Conservation (phyloP, 2,888 invertebrate species). For the Lithophane ornitopus region DNA sequence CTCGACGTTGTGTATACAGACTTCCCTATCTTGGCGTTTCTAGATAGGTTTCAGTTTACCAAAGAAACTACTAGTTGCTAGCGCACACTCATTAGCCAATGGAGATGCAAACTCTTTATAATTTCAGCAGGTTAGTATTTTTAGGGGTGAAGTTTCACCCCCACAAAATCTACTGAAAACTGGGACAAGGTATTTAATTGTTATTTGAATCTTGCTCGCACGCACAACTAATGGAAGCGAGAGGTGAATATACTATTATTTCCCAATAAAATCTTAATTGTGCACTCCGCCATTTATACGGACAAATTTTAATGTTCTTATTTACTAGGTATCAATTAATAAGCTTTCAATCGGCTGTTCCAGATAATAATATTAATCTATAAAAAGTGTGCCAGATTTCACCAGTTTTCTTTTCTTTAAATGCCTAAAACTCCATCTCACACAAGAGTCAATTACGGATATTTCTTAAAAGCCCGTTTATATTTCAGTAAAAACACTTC, state of each 20-base stretch:
- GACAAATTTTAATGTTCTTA: not conserved
- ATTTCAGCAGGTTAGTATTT: not conserved
- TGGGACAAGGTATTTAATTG: not conserved
- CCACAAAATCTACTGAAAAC: not conserved
- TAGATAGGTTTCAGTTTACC: conserved; percentile 13
- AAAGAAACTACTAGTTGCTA: conserved; percentile 8
- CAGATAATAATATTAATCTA: not conserved
- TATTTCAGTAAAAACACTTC: conserved; percentile 44
- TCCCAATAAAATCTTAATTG: not conserved
- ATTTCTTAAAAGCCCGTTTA: conserved; percentile 27
- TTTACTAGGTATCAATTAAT: not conserved
- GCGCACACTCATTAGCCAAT: conserved; percentile 1
- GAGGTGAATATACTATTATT: not conserved
- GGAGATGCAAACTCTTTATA: not conserved
- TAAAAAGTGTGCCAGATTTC: not conserved
- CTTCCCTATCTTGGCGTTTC: conserved; percentile 26
- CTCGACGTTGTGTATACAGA: conserved; percentile 21
- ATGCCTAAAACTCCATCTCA: conserved; percentile 3
- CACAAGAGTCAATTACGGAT: conserved; percentile 30
- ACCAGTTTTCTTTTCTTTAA: not conserved
- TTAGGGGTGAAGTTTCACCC: not conserved
- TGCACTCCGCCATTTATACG: not conserved
- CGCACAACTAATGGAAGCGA: not conserved
- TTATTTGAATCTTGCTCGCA: not conserved
- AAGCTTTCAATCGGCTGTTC: not conserved